Evolutionary conservation across 2,888 invertebrate species (phyloP).

Genomic region (Philopedon plagiatum): DNA sequence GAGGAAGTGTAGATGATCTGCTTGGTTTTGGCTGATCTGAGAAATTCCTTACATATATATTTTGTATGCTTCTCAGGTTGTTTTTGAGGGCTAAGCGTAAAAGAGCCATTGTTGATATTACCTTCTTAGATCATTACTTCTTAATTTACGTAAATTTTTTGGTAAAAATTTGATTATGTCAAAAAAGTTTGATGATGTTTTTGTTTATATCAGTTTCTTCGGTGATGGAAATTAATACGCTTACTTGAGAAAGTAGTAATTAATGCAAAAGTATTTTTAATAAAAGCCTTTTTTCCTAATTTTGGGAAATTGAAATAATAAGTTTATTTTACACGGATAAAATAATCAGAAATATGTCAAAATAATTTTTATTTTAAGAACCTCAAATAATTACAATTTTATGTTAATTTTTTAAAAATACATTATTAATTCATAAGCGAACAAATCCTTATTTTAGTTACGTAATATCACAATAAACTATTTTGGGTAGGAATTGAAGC

Average conservation of each 20-base stretch:
- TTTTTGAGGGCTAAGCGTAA: conserved; percentile 25
- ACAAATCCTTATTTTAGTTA: too few relatives aligned
- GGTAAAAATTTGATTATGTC: conserved; percentile 40
- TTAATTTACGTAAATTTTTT: conserved; percentile 40
- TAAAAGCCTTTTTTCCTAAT: background rate
- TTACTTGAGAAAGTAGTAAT: background rate
- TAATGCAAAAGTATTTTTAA: too few relatives aligned
- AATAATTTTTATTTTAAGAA: too few relatives aligned
- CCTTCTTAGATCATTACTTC: conserved; percentile 42
- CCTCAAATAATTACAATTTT: too few relatives aligned
- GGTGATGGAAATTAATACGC: background rate
- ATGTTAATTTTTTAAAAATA: too few relatives aligned
- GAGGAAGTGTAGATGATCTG: conserved; percentile 2
- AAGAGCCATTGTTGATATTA: conserved; percentile 33
- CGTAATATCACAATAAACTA: too few relatives aligned
- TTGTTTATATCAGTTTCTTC: conserved; percentile 29
- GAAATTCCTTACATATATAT: conserved; percentile 7
- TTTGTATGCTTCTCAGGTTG: background rate
- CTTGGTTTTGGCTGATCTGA: background rate
- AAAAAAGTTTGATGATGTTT: conserved; percentile 39
- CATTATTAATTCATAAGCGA: too few relatives aligned
- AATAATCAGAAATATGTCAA: too few relatives aligned
- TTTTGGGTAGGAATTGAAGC: too few relatives aligned
- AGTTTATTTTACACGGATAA: too few relatives aligned
- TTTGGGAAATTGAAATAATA: background rate